Percentiles rank a stretch among this genome's conserved stretches.
Conservation (phyloP, 1,140 invertebrate species). For the Megalonaias nervosa region DNA sequence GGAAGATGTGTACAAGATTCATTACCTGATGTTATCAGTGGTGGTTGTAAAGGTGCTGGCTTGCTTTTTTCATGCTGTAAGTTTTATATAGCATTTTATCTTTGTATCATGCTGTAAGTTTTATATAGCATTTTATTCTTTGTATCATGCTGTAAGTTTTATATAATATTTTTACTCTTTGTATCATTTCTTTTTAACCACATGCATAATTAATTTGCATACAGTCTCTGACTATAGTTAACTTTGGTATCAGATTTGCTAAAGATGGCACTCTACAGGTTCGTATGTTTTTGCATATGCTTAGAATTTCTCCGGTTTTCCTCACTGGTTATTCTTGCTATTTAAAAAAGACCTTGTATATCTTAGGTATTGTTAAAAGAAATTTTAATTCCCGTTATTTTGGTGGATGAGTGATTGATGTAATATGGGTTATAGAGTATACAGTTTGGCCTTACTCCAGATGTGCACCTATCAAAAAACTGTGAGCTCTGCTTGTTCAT, state of each 20-base stretch:
- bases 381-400: too few species aligned
- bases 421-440: too few species aligned
- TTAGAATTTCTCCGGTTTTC: too few species aligned
- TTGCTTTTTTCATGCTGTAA: constrained; percentile 91
- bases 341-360: too few species aligned
- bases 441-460: too few species aligned
- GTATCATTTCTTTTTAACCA: constrained; percentile 15
- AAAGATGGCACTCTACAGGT: neutral
- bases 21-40: constrained; percentile 96
- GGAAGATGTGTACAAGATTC: constrained; percentile 92
- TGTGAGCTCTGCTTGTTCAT: too few species aligned
- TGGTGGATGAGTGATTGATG: too few species aligned
- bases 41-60: constrained; percentile 95
- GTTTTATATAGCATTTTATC: constrained; percentile 32
- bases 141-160: neutral
- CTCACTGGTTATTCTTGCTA: too few species aligned
- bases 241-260: neutral
- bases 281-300: too few species aligned
- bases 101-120: neutral
- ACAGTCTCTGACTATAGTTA: neutral
- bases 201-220: neutral
- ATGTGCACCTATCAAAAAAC: too few species aligned
- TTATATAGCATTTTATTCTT: neutral
- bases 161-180: constrained; percentile 3
- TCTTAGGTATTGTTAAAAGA: too few species aligned